A percentile compares a stretch with the other conserved stretches of the same genome.
Evolutionary conservation across 2,113 vertebrate genomes (phyloP).

Genomic region (Leucosticte australis): DNA sequence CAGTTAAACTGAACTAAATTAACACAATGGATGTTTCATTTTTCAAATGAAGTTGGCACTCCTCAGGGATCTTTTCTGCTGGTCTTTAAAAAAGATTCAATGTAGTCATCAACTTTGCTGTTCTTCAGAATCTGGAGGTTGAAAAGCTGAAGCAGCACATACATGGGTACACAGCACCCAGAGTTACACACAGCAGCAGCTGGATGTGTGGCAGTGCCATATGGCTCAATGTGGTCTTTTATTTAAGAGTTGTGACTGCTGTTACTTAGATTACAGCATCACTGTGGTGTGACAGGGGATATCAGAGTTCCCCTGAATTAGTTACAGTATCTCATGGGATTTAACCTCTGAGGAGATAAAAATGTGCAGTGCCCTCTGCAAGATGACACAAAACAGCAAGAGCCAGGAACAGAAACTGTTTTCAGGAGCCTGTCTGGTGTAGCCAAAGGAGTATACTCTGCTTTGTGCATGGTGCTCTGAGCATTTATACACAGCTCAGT

Average conservation of each 20-base stretch:
- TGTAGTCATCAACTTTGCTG: background rate
- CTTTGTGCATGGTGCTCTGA: background rate
- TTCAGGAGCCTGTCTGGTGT: background rate
- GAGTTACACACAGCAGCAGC: background rate
- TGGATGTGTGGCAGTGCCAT: background rate
- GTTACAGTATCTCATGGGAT: background rate
- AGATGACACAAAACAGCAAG: background rate
- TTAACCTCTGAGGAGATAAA: background rate
- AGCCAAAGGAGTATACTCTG: background rate
- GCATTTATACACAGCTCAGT: background rate
- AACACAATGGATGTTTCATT: background rate
- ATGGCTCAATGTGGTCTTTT: background rate
- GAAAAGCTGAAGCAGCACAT: background rate
- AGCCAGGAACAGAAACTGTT: background rate
- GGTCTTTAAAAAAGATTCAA: background rate
- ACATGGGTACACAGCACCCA: background rate
- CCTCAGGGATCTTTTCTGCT: background rate
- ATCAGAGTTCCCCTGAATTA: background rate
- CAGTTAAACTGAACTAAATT: slow-evolving; percentile 27
- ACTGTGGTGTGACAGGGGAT: background rate
- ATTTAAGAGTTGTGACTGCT: background rate
- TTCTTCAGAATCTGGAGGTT: background rate
- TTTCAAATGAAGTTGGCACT: background rate
- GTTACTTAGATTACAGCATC: background rate
- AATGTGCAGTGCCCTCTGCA: background rate